Conservation (phyloP, 2,888 invertebrate species). For the Hemithea aestivaria region DNA sequence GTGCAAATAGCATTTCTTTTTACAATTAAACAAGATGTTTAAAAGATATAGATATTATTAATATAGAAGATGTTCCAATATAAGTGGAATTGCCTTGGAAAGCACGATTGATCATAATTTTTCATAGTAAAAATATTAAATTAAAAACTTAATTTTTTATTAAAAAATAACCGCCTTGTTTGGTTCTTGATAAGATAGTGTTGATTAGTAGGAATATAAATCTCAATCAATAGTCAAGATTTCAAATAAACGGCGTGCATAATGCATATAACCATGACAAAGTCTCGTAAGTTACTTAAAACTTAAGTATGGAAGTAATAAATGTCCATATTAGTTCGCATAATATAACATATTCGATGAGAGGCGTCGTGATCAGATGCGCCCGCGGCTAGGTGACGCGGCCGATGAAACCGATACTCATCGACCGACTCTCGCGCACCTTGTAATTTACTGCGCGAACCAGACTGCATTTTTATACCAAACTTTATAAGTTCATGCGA, state of each 20-base stretch:
- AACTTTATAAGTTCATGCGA: slow-evolving; percentile 20
- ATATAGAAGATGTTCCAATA: too few relatives aligned
- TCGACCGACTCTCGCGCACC: slow-evolving; percentile 40
- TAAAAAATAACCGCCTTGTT: too few relatives aligned
- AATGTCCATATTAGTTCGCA: slow-evolving; percentile 57
- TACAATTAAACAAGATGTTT: too few relatives aligned
- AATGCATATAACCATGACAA: slow-evolving; percentile 9
- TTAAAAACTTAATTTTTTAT: too few relatives aligned
- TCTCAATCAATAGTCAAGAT: neutral
- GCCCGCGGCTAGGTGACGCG: slow-evolving; percentile 63
- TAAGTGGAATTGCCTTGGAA: too few relatives aligned
- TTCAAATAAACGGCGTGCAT: slow-evolving; percentile 8
- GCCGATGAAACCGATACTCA: slow-evolving; percentile 59
- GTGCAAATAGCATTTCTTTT: too few relatives aligned
- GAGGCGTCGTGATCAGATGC: slow-evolving; percentile 50
- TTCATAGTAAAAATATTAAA: too few relatives aligned
- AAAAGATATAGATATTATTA: too few relatives aligned
- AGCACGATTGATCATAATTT: too few relatives aligned
- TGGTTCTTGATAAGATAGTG: too few relatives aligned
- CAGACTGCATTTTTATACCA: slow-evolving; percentile 31
- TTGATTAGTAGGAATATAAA: too few relatives aligned
- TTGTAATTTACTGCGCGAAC: slow-evolving; percentile 55
- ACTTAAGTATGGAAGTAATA: slow-evolving; percentile 38
- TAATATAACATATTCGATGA: slow-evolving; percentile 59
- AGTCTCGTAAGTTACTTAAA: slow-evolving; percentile 15